Evolutionary conservation across 2,888 invertebrate species (phyloP).

Genomic region (Agriopis leucophaearia): DNA sequence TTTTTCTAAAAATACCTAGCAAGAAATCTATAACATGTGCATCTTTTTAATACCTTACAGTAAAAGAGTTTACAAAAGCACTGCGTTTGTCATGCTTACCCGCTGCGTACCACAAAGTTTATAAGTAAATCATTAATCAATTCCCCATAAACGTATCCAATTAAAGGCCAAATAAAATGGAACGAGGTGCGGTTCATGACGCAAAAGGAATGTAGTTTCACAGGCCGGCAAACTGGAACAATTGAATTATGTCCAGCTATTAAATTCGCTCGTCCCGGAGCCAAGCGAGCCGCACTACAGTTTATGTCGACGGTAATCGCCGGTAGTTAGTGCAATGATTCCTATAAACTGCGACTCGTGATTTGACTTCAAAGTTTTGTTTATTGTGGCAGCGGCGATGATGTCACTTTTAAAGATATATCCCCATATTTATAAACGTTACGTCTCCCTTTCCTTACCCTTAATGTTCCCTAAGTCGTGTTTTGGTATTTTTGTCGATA

Average conservation of each 20-base stretch:
- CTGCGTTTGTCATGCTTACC: background rate
- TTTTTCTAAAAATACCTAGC: too few species aligned
- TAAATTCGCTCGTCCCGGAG: conserved; percentile 62
- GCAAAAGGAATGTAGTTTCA: conserved; percentile 74
- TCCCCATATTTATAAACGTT: too few species aligned
- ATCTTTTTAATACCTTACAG: too few species aligned
- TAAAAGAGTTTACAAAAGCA: background rate
- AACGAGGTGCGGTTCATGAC: conserved; percentile 51
- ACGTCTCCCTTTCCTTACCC: too few species aligned
- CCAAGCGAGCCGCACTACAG: conserved; percentile 45
- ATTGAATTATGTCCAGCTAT: conserved; percentile 80
- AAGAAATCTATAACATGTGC: too few species aligned
- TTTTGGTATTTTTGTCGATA: too few species aligned
- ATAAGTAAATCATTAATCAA: conserved; percentile 23
- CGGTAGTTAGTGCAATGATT: conserved; percentile 56
- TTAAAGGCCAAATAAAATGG: conserved; percentile 45
- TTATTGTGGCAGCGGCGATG: background rate
- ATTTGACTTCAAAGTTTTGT: conserved; percentile 51
- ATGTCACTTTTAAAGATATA: background rate
- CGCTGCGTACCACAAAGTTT: background rate
- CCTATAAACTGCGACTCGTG: conserved; percentile 39
- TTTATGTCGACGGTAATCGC: conserved; percentile 62
- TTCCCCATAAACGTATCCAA: conserved; percentile 28
- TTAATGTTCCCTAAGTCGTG: too few species aligned
- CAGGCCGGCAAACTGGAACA: conserved; percentile 73